Evolutionary conservation across 2,888 invertebrate genomes (phyloP).

Genomic region (Lepidocyrtinus sp.): DNA sequence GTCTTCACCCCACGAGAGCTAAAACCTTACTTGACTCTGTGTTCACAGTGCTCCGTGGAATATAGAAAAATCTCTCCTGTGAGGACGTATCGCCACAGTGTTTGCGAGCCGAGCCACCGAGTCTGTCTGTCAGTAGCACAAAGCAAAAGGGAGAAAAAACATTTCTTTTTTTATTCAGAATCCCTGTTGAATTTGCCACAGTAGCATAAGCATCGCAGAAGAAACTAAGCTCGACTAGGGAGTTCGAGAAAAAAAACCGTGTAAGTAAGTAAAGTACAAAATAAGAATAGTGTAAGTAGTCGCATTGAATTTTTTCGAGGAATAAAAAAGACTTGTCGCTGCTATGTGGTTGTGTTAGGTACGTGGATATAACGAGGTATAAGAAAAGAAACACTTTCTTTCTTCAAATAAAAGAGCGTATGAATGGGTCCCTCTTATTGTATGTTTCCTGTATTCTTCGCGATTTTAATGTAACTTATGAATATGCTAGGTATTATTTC

Average conservation of each 20-base stretch:
- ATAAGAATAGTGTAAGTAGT: no score
- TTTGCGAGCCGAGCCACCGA: conserved; percentile 10
- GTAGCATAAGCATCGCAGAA: neutral
- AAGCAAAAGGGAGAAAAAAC: conserved; percentile 22
- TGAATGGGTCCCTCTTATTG: no score
- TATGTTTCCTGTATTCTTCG: no score
- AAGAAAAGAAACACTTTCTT: no score
- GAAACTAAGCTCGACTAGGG: conserved; percentile 14
- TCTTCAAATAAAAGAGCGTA: no score
- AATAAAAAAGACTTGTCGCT: no score
- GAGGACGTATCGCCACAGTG: neutral
- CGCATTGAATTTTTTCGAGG: neutral
- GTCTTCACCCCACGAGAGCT: conserved; percentile 56
- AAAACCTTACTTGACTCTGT: conserved; percentile 50
- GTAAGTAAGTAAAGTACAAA: no score
- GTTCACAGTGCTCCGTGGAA: conserved; percentile 16
- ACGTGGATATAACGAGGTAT: no score
- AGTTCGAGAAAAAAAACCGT: neutral
- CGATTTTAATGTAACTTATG: no score
- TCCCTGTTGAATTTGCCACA: conserved; percentile 45
- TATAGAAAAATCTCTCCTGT: neutral
- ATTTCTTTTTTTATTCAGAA: conserved; percentile 21
- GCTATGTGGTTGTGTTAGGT: no score
- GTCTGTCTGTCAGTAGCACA: conserved; percentile 37
- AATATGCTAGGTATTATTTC: no score